Conservation (phyloP, 2,797 vertebrate genomes). For the Saguinus oedipus region DNA sequence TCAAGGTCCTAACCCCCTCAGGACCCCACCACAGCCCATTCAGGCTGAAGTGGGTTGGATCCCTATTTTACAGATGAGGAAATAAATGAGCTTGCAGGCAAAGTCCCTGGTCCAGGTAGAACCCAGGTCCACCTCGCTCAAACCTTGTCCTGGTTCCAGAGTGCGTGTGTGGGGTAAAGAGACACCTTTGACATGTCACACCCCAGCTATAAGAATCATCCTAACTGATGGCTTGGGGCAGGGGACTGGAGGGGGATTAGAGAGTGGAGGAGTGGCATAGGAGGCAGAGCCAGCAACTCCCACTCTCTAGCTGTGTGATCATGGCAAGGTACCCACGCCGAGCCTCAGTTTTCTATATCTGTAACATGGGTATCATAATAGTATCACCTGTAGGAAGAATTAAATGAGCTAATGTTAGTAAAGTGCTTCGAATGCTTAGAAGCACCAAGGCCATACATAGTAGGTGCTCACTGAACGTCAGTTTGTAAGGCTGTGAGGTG, state of each 20-base stretch:
- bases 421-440: not conserved
- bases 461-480: not conserved
- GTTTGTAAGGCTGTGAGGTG: not conserved
- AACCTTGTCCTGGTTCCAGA: not conserved
- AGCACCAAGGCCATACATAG: not conserved
- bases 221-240: not conserved
- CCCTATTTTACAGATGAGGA: not conserved
- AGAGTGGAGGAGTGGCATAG: not conserved
- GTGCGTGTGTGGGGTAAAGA: not conserved
- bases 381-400: not conserved
- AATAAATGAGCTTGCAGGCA: not conserved
- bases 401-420: not conserved
- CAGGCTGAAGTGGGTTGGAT: not conserved
- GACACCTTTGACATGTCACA: not conserved
- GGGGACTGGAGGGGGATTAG: not conserved
- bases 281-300: not conserved
- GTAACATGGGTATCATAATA: not conserved
- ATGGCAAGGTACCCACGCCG: too few species aligned
- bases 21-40: not conserved
- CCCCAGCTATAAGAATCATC: not conserved
- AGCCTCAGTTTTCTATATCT: not conserved
- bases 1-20: not conserved
- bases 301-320: not conserved
- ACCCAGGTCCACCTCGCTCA: not conserved
- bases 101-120: not conserved